Evolutionary conservation across 2,113 vertebrate genomes (phyloP), one percentile per base, ranked within the genome.

Genomic region (Catharus minimus): DNA sequence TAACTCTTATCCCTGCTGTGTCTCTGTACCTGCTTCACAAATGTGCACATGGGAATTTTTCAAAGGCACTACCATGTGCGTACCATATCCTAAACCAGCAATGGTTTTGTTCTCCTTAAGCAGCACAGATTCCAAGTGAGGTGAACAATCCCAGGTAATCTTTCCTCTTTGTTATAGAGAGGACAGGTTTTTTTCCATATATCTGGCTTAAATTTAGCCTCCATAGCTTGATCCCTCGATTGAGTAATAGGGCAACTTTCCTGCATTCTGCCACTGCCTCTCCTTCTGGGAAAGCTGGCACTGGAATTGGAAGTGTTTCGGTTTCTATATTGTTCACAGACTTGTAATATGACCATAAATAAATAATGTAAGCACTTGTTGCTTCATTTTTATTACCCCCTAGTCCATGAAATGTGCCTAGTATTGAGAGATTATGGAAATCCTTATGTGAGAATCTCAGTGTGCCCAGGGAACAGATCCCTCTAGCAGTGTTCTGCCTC

Each of bases 241-340:
- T 44, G 85, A 81, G 44, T 66, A 87, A 76, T 33, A 61, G 58
- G 17, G 47, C 36, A 73, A 10, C 52, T 86, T 85, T 22, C 30
- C n/a, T 83, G 50, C 32, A 3, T 69, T 88, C 30, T 52, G 5
- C 2, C 62, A 10, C 58, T 89, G 60, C 58, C 10, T 47, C 16
- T 92, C 61, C 81, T 90, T 74, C 60, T 83, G 88, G 39, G 17
- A 57, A 86, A 89, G 26, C 13, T 82, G 75, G 68, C 79, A 52
- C 52, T 62, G 52, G 32, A 32, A 65, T 91, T 44, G 39, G 47
- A 55, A 91, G 44, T 86, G 82, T 82, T 95, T 76, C 26, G n/a
- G 19, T 93, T 95, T 89, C 64, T 79, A 86, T 24, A 68, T 89
- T 91, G 58, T 89, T 87, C 64, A 62, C 43, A 82, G 60, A 32